phyloP scores from a whole-genome alignment of 2,888 invertebrate genomes.

The Caenorhabditis wallacei region DNA sequence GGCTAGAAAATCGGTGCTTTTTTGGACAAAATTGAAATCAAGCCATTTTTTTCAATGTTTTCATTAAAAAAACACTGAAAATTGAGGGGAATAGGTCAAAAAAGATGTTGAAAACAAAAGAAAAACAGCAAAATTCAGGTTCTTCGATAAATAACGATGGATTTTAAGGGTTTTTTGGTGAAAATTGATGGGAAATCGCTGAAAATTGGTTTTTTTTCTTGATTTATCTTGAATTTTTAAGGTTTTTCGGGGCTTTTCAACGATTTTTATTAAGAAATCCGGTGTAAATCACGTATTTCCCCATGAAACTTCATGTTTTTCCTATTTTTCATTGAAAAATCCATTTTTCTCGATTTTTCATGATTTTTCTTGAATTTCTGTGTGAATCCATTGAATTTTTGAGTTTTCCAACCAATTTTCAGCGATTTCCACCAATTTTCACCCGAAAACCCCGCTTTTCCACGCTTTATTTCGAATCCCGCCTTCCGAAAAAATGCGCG shows the following conservation, averaged over 20 bases:
- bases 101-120: too few relatives aligned
- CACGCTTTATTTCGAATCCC: conserved; percentile 1
- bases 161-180: not conserved
- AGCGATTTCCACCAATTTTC: conserved; percentile 13
- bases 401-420: not conserved
- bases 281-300: too few relatives aligned
- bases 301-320: too few relatives aligned
- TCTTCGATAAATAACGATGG: not conserved
- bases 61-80: too few relatives aligned
- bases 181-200: not conserved
- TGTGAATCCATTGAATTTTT: not conserved
- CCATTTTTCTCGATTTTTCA: too few relatives aligned
- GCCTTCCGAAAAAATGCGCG: conserved; percentile 29
- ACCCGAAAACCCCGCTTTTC: not conserved
- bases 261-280: too few relatives aligned
- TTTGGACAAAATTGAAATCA: too few relatives aligned
- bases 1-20: too few relatives aligned
- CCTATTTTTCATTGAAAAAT: too few relatives aligned
- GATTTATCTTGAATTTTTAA: not conserved
- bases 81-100: too few relatives aligned
- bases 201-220: not conserved
- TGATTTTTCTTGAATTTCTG: not conserved
- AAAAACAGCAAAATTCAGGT: too few relatives aligned
- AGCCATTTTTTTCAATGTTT: too few relatives aligned
- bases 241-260: not conserved